phyloP scores from a whole-genome alignment of 2,888 invertebrate species.

The Mystacides longicornis region DNA sequence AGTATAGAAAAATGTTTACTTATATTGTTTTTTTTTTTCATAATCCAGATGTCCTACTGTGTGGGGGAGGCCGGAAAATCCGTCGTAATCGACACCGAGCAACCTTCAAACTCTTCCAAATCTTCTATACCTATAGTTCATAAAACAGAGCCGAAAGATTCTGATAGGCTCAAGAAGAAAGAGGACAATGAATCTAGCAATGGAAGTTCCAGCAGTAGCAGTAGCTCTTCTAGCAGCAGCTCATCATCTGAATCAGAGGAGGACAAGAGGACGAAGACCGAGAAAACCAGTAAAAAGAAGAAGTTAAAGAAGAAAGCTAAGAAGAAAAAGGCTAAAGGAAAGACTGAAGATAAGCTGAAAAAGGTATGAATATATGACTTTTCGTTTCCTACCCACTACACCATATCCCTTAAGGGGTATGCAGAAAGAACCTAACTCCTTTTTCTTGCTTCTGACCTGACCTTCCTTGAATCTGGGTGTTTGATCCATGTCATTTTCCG shows the following conservation, averaged over 20 bases:
- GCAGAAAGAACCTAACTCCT: too few species aligned
- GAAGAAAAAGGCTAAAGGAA: constrained; percentile 39
- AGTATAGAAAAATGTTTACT: constrained; percentile 1
- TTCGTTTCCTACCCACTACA: too few species aligned
- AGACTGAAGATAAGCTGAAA: constrained; percentile 49
- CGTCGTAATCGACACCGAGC: constrained; percentile 35
- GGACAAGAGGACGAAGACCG: constrained; percentile 40
- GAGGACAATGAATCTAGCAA: constrained; percentile 31
- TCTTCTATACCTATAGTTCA: too few species aligned
- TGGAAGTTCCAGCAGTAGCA: constrained; percentile 13
- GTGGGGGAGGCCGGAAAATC: constrained; percentile 62
- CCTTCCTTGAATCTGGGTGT: too few species aligned
- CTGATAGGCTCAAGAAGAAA: constrained; percentile 3
- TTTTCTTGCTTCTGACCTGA: too few species aligned
- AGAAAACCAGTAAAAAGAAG: constrained; percentile 48
- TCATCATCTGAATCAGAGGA: constrained; percentile 35
- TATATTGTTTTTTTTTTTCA: constrained; percentile 14
- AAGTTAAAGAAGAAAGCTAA: constrained; percentile 37
- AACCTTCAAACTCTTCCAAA: constrained; percentile 15
- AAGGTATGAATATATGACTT: too few species aligned
- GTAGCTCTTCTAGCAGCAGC: neutral
- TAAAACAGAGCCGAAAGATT: neutral
- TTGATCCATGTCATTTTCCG: too few species aligned
- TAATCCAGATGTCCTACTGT: constrained; percentile 71
- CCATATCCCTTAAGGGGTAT: too few species aligned